Base-by-base conservation (phyloP, 2,888 invertebrate genomes). In the Galeopsomyia nigrocyanea region DNA sequence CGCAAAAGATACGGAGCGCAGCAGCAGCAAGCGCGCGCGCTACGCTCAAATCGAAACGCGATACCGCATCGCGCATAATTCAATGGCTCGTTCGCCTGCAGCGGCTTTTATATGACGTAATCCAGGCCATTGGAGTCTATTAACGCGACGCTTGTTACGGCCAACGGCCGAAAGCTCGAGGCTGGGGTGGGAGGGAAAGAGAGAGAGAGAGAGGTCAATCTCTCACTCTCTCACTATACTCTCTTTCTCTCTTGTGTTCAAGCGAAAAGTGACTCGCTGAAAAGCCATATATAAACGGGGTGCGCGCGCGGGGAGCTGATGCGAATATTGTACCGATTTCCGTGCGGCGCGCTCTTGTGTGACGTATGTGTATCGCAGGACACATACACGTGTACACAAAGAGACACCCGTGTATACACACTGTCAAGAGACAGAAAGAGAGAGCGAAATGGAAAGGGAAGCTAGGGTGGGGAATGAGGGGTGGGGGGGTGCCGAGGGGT, bases 111-210 rank as follows among this genome's bases (percentile, higher is more conserved):
- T 66, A 51, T 74, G 71, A 71, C 71, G 74, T 70, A 74, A 74
- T 74, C 74, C 73, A 66, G 73, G 73, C 65, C 73, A 66, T 67
- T 58, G 63, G 51, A 53, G 70, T 70, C 73, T 63, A 74, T 74
- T 74, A 74, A 50, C 63, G 69, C 65, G 66, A 53, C 53, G 66
- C 62, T 64, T 62, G 62, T 68, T 63, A 67, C 53, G 75, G 74
- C 62, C 75, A 73, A 73, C 66, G 39, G 71, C 26, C 17, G 58
- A 49, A 49, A 46, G 26, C 26, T 3, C 26, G 47, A 19, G 56
- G 61, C 14, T 21, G 13, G 22, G 19, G 60, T 9, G 47, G 16
- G 70, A 2, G 26, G 26, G 39, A 55, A 17, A 55, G 17, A 56
- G 26, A 21, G 13, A 17, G 55, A 55, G 55, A 13, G 55, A 56